Evolutionary conservation across 2,888 invertebrate species (phyloP), one percentile per base, ranked within the genome.

Genomic region (Aphidoletes aphidimyza): DNA sequence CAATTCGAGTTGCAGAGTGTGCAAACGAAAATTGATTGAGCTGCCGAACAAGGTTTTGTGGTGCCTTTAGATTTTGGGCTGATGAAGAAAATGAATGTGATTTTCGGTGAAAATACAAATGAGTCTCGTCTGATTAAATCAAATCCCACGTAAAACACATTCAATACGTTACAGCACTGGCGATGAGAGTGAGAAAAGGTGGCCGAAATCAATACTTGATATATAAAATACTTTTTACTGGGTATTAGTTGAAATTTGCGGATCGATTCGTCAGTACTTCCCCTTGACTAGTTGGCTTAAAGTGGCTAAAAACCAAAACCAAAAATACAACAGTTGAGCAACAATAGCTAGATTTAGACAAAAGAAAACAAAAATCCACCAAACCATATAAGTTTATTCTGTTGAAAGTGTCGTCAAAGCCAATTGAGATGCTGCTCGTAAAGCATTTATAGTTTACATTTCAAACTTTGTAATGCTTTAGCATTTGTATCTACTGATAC

Each of bases 1-100:
- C 49, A 3, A 8, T 49, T 3, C 17, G n/a, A 26, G 26, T n/a
- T 54, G 54, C 5, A 54, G 54, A 54, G 26, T 54, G 54, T 26
- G 54, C 54, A 26, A 54, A 54, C 54, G 54, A 54, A 54, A 54
- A 54, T 54, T 54, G 54, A 54, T 54, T 54, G 54, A 54, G 54
- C 54, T n/a, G n/a, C 26, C 26, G 26, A 26, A 54, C 8, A 26
- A 49, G 49, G 26, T 54, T n/a, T 54, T 22, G 54, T 22, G n/a
- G 54, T 19, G 26, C 5, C 26, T 22, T 26, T 54, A 26, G 6
- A 54, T 22, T 47, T 8, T 11, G 11, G 39, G 11, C 11, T 39
- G 39, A 39, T 39, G 39, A 39, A 39, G 11, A 39, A 39, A 39
- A 39, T 39, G 14, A 30, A 69, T 69, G 11, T 30, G 69, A 69